Evolutionary conservation across 2,888 invertebrate genomes (phyloP), one percentile per base, ranked within the genome.

Genomic region (Dicyrtomina minuta): DNA sequence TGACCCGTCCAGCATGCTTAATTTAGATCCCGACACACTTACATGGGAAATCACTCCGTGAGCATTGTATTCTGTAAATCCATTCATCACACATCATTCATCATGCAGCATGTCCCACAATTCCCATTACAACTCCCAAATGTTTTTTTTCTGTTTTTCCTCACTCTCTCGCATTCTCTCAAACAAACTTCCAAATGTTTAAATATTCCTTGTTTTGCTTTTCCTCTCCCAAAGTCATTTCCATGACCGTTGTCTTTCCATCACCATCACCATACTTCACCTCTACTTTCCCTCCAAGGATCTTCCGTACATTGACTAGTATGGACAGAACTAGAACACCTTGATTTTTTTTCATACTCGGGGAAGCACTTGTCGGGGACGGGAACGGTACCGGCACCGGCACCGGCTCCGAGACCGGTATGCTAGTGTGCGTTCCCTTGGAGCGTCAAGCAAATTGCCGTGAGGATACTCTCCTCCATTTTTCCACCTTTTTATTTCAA

Each of bases 21-120:
- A 66, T 70, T 77, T 75, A 44, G 77, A 78, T 51, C 77, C 77
- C 44, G 75, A 71, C 49, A 78, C 72, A 67, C 74, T 75, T 65
- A 78, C 75, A 71, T 77, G 78, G 51, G 76, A 77, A 65, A 78
- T 76, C 62, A 77, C 70, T 64, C 76, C 78, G 24, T 75, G 76
- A 22, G 77, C 66, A 53, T 70, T 76, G 71, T 77, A 78, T 44
- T 78, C 78, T 78, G 73, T 20, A 72, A 66, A 49, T 44, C 46
- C 24, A 67, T 58, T 24, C 41, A 39, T 27, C 59, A 59, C 13
- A 62, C 33, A 62, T 62, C 49, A 62, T 62, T 62, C 46, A 62
- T 62, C 62, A 62, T 49, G 22, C 43, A 41, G 12, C 20, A 20
- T 51, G 12, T 22, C 22, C 51, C 12, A 20, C 51, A 17, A 26